Percentiles rank a stretch among this genome's conserved stretches.
Conservation (phyloP, 2,888 invertebrate genomes). For the Theretra japonica region DNA sequence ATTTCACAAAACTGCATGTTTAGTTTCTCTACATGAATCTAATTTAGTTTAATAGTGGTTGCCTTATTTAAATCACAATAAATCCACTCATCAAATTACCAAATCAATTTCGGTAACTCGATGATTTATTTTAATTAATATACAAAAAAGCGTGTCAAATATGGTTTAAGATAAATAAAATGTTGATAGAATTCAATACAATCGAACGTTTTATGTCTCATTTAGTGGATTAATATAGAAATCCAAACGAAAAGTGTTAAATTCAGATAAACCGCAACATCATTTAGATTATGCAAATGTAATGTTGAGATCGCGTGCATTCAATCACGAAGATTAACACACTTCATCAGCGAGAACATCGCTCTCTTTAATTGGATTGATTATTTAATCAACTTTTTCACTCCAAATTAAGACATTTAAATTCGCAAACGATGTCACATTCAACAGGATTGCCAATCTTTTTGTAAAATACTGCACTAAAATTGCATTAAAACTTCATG, state of each 20-base stretch:
- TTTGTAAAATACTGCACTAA: background rate
- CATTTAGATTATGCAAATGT: constrained; percentile 22
- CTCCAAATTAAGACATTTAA: constrained; percentile 6
- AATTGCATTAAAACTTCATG: background rate
- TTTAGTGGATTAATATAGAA: constrained; percentile 20
- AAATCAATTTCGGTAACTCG: constrained; percentile 19
- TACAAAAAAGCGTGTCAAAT: constrained; percentile 13
- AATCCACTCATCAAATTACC: background rate
- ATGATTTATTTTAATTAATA: constrained; percentile 21
- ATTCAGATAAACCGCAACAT: constrained; percentile 13
- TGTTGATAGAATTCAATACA: constrained; percentile 7
- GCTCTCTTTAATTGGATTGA: background rate
- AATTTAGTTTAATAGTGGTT: background rate
- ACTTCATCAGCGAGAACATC: background rate
- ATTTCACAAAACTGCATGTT: background rate
- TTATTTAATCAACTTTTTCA: constrained; percentile 12
- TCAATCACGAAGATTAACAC: background rate
- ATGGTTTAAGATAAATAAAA: constrained; percentile 10
- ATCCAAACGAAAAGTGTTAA: constrained; percentile 1
- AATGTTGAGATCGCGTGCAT: constrained; percentile 29
- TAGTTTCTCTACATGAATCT: background rate
- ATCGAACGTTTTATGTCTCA: constrained; percentile 19
- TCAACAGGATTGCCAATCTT: background rate
- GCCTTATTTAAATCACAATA: background rate
- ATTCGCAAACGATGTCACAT: constrained; percentile 13